Percentiles rank a stretch among this genome's conserved stretches.
These are phyloP conservation scores for Cephonodes hylas DNA, from an alignment of 2,888 invertebrate species.

Conservation along the genomic window DNA sequence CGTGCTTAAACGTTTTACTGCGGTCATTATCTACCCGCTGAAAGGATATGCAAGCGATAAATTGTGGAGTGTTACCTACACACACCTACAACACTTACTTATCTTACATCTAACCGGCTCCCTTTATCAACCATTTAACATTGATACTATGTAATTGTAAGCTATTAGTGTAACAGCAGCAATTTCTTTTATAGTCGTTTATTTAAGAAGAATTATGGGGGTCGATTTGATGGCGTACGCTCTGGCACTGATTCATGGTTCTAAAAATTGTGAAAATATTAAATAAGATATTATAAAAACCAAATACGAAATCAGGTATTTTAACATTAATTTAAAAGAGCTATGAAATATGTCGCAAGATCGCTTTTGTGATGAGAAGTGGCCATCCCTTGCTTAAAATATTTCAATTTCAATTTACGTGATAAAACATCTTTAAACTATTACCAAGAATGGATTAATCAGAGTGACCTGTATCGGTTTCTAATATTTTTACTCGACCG, in stretches of 20 bases:
- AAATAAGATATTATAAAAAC: too few relatives aligned
- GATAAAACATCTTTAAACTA: neutral
- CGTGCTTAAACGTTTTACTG: conserved; percentile 81
- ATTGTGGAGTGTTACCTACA: conserved; percentile 67
- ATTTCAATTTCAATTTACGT: neutral
- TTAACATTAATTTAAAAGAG: too few relatives aligned
- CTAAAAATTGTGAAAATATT: too few relatives aligned
- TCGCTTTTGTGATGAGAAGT: too few relatives aligned
- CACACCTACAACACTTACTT: conserved; percentile 49
- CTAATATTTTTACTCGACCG: conserved; percentile 23
- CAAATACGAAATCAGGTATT: too few relatives aligned
- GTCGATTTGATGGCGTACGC: neutral
- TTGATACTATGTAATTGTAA: conserved; percentile 32
- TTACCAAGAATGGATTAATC: neutral
- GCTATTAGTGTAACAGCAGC: conserved; percentile 15
- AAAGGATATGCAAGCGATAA: conserved; percentile 81
- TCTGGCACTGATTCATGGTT: neutral
- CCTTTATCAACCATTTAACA: conserved; percentile 50
- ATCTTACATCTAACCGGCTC: conserved; percentile 53
- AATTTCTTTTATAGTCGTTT: conserved; percentile 19
- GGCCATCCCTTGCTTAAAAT: neutral
- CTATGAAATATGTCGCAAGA: too few relatives aligned
- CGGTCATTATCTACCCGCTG: conserved; percentile 81
- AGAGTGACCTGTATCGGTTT: conserved; percentile 16
- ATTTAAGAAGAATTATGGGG: neutral